Conservation (phyloP, 2,888 invertebrate genomes). For the Morpho deidamia region DNA sequence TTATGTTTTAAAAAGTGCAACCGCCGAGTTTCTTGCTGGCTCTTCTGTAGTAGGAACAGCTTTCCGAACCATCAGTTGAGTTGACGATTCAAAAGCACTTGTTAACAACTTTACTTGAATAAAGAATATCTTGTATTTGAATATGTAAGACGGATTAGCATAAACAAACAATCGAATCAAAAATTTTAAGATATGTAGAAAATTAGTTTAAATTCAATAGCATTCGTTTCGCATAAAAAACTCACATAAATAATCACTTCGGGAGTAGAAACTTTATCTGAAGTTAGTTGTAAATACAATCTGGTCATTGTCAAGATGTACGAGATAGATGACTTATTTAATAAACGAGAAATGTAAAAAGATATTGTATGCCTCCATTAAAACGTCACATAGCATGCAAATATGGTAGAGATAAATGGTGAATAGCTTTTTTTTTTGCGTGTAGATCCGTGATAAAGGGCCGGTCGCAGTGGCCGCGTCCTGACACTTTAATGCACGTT, state of each 20-base stretch:
- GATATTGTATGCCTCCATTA: conserved; percentile 26
- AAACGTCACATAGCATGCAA: conserved; percentile 27
- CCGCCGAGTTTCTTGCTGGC: too few relatives aligned
- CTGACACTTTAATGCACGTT: conserved; percentile 31
- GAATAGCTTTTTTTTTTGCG: conserved; percentile 24
- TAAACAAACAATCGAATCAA: neutral
- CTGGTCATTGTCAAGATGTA: conserved; percentile 11
- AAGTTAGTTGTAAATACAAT: conserved; percentile 10
- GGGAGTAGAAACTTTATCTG: conserved; percentile 5
- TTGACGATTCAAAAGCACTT: too few relatives aligned
- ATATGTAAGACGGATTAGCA: neutral
- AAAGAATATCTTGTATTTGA: too few relatives aligned
- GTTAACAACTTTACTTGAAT: too few relatives aligned
- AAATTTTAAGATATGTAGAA: neutral
- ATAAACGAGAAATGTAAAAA: conserved; percentile 20
- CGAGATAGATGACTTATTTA: conserved; percentile 22
- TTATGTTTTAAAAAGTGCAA: too few relatives aligned
- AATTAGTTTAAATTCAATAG: neutral
- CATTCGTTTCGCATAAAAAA: conserved; percentile 1
- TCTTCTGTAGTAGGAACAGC: too few relatives aligned
- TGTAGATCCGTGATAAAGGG: conserved; percentile 27
- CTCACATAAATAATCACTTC: conserved; percentile 1
- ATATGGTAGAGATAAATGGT: conserved; percentile 26
- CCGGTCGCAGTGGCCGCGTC: conserved; percentile 22
- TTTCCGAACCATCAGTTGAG: too few relatives aligned